phyloP scores from a whole-genome alignment of 2,888 invertebrate species.

The Drosophila gaucha region DNA sequence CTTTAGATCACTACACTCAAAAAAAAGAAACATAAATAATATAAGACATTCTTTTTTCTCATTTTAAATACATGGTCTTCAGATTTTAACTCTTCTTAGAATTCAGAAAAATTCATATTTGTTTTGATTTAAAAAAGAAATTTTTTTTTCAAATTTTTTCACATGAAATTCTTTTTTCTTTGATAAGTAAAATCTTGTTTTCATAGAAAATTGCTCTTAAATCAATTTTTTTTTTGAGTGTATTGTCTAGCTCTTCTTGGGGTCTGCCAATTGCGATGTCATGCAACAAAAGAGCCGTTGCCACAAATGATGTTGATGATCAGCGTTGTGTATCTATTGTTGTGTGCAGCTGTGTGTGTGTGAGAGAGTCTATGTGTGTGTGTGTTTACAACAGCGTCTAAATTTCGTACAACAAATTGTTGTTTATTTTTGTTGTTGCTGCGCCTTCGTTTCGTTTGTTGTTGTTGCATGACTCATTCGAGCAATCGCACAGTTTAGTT shows the following conservation, averaged over 20 bases:
- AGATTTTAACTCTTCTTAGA: neutral
- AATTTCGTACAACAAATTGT: slow-evolving; percentile 78
- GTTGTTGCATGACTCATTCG: slow-evolving; percentile 76
- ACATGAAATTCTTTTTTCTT: too few relatives aligned
- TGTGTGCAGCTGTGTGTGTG: slow-evolving; percentile 4
- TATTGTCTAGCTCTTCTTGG: slow-evolving; percentile 12
- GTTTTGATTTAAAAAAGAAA: too few relatives aligned
- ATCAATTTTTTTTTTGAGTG: slow-evolving; percentile 4
- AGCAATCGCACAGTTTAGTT: slow-evolving; percentile 72
- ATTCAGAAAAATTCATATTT: neutral
- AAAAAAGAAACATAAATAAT: neutral
- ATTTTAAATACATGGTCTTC: neutral
- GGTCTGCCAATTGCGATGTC: slow-evolving; percentile 75
- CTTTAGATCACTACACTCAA: neutral
- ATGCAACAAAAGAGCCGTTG: slow-evolving; percentile 76
- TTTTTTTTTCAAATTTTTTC: too few relatives aligned
- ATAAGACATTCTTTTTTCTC: neutral
- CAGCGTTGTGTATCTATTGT: slow-evolving; percentile 25
- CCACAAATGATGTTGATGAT: slow-evolving; percentile 48
- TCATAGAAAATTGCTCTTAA: neutral
- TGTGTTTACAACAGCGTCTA: slow-evolving; percentile 71
- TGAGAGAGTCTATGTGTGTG: slow-evolving; percentile 27
- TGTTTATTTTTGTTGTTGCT: slow-evolving; percentile 65
- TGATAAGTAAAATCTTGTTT: too few relatives aligned
- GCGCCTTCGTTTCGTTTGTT: slow-evolving; percentile 67